Conservation (phyloP, 2,888 invertebrate genomes). For the Mechanitis mazaeus region DNA sequence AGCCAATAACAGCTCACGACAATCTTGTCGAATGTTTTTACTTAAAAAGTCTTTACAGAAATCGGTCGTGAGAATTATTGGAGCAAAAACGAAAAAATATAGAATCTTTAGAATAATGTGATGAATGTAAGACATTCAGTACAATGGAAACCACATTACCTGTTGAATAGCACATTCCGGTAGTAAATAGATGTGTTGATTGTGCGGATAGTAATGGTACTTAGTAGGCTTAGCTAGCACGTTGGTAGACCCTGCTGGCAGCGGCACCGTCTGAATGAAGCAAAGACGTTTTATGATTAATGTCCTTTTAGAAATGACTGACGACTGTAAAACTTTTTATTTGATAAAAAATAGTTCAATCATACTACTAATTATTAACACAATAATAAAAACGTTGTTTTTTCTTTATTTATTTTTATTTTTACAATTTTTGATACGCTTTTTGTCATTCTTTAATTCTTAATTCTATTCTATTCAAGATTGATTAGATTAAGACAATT, state of each 20-base stretch:
- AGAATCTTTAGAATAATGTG: too few species aligned
- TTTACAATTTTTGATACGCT: too few species aligned
- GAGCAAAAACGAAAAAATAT: too few species aligned
- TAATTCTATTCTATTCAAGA: too few species aligned
- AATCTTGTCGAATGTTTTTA: too few species aligned
- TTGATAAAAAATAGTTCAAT: conserved; percentile 45
- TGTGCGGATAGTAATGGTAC: conserved; percentile 95
- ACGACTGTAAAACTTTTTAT: background rate
- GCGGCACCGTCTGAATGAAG: conserved; percentile 79
- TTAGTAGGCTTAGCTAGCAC: conserved; percentile 90
- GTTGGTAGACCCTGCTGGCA: conserved; percentile 81
- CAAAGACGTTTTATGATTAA: conserved; percentile 34
- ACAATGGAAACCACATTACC: conserved; percentile 57
- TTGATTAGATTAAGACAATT: too few species aligned
- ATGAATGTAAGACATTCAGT: background rate
- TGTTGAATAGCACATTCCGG: conserved; percentile 97
- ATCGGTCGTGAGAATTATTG: too few species aligned
- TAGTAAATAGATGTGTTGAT: conserved; percentile 92
- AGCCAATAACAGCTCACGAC: too few species aligned
- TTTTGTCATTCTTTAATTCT: too few species aligned
- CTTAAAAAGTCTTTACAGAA: too few species aligned
- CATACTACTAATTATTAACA: conserved; percentile 51
- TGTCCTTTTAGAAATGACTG: conserved; percentile 8
- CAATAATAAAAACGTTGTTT: conserved; percentile 46
- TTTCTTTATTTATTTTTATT: too few species aligned